phyloP scores from a whole-genome alignment of 2,797 vertebrate species.

The Phrynocephalus vlangalii region DNA sequence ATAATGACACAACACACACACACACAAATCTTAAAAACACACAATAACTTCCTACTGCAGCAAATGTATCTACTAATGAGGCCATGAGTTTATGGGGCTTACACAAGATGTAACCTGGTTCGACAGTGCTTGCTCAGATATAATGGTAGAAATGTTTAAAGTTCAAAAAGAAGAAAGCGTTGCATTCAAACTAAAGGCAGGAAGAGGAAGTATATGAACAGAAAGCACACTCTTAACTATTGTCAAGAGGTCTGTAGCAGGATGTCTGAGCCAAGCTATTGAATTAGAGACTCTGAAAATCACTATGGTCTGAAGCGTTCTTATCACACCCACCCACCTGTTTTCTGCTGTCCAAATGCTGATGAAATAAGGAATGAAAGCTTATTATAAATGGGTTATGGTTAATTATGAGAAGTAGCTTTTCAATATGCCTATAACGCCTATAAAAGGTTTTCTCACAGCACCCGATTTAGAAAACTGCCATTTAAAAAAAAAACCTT shows the following conservation, averaged over 20 bases:
- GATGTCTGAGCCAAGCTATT: no score
- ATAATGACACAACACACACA: no score
- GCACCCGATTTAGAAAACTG: no score
- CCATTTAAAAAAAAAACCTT: constrained; percentile 24
- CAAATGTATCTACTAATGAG: not conserved
- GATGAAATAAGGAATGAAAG: no score
- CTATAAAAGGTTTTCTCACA: no score
- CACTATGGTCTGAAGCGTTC: no score
- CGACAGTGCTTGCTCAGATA: not conserved
- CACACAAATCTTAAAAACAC: not conserved
- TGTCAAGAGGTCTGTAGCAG: not conserved
- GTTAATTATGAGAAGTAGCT: not conserved
- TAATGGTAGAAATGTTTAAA: not conserved
- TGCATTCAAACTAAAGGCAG: no score
- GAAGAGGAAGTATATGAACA: no score
- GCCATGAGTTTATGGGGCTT: not conserved
- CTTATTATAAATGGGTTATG: no score
- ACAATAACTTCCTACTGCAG: not conserved
- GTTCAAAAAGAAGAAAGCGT: not conserved
- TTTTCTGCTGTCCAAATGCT: no score
- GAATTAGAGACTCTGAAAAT: no score
- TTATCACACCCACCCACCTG: not conserved
- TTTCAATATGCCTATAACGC: not conserved
- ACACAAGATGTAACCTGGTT: not conserved
- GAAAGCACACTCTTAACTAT: not conserved